Conservation (phyloP, 2,113 vertebrate genomes). For the Tenrec ecaudatus region DNA sequence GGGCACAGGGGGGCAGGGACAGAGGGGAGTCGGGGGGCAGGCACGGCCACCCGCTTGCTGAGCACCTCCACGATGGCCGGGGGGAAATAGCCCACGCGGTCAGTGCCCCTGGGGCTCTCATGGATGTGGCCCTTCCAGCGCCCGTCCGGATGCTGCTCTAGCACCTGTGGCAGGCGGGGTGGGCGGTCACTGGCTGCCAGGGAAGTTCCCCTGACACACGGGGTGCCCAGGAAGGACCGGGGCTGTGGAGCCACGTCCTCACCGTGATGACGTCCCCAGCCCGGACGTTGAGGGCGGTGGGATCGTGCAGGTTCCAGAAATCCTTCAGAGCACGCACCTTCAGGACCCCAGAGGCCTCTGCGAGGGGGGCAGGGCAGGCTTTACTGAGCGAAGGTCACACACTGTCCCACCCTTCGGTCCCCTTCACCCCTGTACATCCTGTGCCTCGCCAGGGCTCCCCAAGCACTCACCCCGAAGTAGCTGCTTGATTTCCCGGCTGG, state of each 20-base stretch:
- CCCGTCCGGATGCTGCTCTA: constrained; percentile 95
- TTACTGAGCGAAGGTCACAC: background rate
- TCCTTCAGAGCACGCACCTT: constrained; percentile 98
- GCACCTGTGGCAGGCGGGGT: constrained; percentile 86
- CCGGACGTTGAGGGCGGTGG: constrained; percentile 95
- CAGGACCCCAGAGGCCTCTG: constrained; percentile 95
- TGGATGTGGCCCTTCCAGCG: constrained; percentile 98
- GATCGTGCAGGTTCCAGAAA: constrained; percentile 98
- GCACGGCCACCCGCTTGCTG: constrained; percentile 91
- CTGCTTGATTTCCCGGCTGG: constrained; percentile 98
- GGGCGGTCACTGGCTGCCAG: background rate
- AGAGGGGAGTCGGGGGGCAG: constrained; percentile 45
- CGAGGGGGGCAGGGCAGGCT: constrained; percentile 42
- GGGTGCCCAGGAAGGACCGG: background rate
- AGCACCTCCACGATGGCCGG: constrained; percentile 97
- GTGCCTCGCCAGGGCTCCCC: background rate
- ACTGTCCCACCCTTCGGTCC: background rate
- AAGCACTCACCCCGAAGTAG: constrained; percentile 92
- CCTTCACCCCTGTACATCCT: background rate
- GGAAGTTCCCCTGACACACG: background rate
- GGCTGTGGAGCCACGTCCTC: constrained; percentile 57
- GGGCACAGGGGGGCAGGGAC: constrained; percentile 45
- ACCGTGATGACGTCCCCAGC: constrained; percentile 97
- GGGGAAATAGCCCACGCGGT: constrained; percentile 96
- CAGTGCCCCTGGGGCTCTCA: constrained; percentile 93